Evolutionary conservation across 2,888 invertebrate genomes (phyloP).

Genomic region (Pollenia angustigena): DNA sequence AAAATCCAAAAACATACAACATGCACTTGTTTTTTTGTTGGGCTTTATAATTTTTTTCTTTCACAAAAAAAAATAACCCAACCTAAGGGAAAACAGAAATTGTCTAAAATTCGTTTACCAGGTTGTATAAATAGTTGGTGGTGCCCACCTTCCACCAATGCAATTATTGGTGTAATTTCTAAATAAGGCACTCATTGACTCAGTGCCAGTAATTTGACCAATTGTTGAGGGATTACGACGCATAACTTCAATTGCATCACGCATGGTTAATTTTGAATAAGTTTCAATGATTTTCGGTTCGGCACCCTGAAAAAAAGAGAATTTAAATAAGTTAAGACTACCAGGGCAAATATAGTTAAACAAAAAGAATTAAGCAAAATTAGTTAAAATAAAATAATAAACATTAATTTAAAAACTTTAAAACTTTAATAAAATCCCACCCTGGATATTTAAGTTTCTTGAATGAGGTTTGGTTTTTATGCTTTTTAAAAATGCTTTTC

Average conservation of each 20-base stretch:
- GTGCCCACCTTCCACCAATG: conserved; percentile 92
- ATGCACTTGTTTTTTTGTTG: conserved; percentile 56
- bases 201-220: conserved; percentile 94
- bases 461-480: background rate
- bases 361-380: too few relatives aligned
- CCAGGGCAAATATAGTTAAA: conserved; percentile 16
- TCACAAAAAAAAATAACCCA: conserved; percentile 23
- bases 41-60: conserved; percentile 22
- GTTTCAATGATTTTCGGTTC: conserved; percentile 97
- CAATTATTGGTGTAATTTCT: conserved; percentile 93
- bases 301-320: conserved; percentile 86
- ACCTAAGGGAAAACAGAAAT: conserved; percentile 39
- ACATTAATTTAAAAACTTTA: background rate
- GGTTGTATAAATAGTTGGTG: conserved; percentile 85
- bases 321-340: conserved; percentile 6
- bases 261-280: conserved; percentile 96
- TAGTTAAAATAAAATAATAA: conserved; percentile 18
- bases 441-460: conserved; percentile 28
- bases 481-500: background rate
- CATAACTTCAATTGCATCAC: conserved; percentile 96
- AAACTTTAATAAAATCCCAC: conserved; percentile 27
- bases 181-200: conserved; percentile 96
- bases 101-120: conserved; percentile 86
- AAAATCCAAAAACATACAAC: conserved; percentile 47
- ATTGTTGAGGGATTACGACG: conserved; percentile 94